Percentiles rank a stretch among this genome's conserved stretches.
Conservation (phyloP, 2,888 invertebrate genomes). For the Frankliniella fusca region DNA sequence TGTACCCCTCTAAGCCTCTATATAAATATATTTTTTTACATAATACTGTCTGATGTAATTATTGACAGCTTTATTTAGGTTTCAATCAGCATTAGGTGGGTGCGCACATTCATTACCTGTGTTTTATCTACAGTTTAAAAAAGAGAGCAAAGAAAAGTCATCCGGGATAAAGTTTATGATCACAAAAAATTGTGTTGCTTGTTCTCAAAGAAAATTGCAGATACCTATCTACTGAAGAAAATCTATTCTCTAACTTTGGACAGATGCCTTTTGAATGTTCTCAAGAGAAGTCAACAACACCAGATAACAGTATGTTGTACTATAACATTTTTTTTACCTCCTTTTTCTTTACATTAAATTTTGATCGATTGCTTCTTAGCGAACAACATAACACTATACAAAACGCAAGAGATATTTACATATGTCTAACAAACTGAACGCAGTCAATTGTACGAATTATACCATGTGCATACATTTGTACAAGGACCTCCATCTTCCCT, state of each 20-base stretch:
- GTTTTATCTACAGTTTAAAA: background rate
- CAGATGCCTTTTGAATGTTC: background rate
- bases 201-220: background rate
- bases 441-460: background rate
- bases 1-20: constrained; percentile 19
- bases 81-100: background rate
- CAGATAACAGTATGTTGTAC: constrained; percentile 1
- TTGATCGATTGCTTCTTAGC: constrained; percentile 13
- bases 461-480: background rate
- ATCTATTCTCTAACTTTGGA: background rate
- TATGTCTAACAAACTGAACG: constrained; percentile 3
- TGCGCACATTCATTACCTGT: constrained; percentile 7
- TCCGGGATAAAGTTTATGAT: background rate
- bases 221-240: background rate
- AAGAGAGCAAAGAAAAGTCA: background rate
- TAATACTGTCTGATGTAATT: background rate
- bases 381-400: constrained; percentile 12
- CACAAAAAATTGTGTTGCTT: background rate
- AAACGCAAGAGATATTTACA: background rate
- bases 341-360: background rate
- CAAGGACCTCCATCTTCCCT: background rate
- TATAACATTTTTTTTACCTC: background rate
- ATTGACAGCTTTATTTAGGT: background rate
- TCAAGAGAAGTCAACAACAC: background rate
- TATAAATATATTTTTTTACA: constrained; percentile 19